phyloP scores from a whole-genome alignment of 2,113 vertebrate species.

The Helogale parvula region DNA sequence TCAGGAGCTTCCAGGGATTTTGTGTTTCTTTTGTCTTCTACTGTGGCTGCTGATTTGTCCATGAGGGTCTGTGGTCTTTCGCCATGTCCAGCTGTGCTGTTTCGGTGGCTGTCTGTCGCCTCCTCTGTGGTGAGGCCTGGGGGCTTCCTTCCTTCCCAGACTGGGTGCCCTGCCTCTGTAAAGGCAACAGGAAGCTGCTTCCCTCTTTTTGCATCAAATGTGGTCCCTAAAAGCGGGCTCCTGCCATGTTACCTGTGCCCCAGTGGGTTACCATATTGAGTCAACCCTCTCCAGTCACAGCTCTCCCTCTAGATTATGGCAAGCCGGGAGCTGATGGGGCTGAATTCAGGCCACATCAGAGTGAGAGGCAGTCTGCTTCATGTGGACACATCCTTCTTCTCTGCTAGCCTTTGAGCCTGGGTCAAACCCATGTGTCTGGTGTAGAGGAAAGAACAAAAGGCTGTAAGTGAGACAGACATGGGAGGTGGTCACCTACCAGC shows the following conservation, averaged over 20 bases:
- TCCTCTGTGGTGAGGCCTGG: not conserved
- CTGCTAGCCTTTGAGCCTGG: not conserved
- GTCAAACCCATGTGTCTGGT: not conserved
- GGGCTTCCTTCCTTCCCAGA: not conserved
- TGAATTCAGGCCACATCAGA: not conserved
- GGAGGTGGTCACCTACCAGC: not conserved
- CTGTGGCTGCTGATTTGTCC: not conserved
- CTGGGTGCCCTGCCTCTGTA: not conserved
- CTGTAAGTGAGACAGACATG: not conserved
- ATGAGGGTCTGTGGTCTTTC: accelerated
- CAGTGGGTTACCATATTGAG: not conserved
- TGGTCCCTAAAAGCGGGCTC: accelerated
- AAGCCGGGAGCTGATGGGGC: not conserved
- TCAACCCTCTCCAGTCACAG: not conserved
- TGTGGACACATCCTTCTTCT: not conserved
- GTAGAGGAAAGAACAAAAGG: not conserved
- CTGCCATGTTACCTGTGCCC: accelerated
- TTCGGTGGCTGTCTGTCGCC: not conserved
- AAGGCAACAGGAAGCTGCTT: not conserved
- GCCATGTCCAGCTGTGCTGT: not conserved
- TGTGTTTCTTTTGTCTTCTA: not conserved
- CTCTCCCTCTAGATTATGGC: not conserved
- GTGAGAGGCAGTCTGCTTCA: not conserved
- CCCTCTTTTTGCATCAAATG: not conserved
- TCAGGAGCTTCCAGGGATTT: not conserved